Evolutionary conservation across 2,113 vertebrate species (phyloP), one percentile per base, ranked within the genome.

Genomic region (Clarias batrachus): DNA sequence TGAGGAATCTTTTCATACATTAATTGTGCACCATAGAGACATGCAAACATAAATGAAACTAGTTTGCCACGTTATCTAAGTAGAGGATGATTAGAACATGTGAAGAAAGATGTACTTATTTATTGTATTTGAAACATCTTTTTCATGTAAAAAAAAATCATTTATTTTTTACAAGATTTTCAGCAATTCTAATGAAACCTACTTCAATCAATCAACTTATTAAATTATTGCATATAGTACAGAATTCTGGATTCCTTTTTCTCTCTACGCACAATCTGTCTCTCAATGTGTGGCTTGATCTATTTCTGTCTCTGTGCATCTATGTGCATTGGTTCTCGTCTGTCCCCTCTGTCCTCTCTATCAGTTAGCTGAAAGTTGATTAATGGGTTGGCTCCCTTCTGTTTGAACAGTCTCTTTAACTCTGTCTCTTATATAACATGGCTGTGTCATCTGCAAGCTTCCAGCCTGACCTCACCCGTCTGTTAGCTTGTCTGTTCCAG

Each of bases 341-440:
- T 6, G 62, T 17, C 74, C n/a, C 59, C 59, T 54, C 66, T 37
- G 7, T 62, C 57, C 30, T 74, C 48, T 79, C 76, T 74, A 30
- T 85, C 74, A 52, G 60, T 59, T 37, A 80, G 57, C 74, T 85
- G 62, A 57, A 70, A 57, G 84, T 68, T 85, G 74, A 85, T 85
- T 79, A 80, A 68, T 65, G 84, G 76, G 23, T 80, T 68, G 76
- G 76, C 14, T 57, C 41, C 27, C 62, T 68, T 79, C 84, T 79
- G 84, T 85, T 78, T 63, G n/a, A 85, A 16, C 41, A 62, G 83
- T 27, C 76, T 85, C 62, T 85, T 68, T 68, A 85, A 54, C 83
- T 19, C 41, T 10, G 4, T 80, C 78, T 13, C 57, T 80, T 80
- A 37, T 60, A 33, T 80, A 80, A 80, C 57, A 80, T 60, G 27